Percentiles rank a stretch among this genome's conserved stretches.
These are phyloP conservation scores for Dreissena polymorpha DNA, from an alignment of 1,140 invertebrate genomes.

Conservation along the genomic window DNA sequence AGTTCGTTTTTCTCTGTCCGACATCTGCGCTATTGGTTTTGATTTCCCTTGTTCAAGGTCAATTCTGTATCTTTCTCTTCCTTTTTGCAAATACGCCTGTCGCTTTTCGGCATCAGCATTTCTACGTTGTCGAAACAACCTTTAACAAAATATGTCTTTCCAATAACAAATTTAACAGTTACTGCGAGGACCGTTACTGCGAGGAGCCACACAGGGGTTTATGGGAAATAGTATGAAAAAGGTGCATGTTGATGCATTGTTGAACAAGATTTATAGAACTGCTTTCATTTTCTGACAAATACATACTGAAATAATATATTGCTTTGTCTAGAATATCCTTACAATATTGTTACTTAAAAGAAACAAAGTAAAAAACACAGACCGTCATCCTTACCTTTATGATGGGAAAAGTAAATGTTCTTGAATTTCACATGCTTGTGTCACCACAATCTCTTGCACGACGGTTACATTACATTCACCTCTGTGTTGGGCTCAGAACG, in stretches of 20 bases:
- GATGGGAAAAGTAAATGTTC: background rate
- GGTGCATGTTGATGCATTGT: background rate
- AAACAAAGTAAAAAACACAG: background rate
- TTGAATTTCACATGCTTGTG: background rate
- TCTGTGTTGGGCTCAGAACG: too few species aligned
- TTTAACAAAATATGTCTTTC: constrained; percentile 16
- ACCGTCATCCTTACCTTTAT: background rate
- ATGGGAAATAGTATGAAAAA: background rate
- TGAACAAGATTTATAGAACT: background rate
- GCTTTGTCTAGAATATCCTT: background rate
- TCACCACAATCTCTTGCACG: background rate
- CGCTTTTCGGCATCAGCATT: constrained; percentile 23
- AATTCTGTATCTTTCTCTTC: constrained; percentile 18
- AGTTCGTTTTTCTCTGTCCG: background rate
- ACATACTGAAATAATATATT: background rate
- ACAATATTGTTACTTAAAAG: constrained; percentile 2
- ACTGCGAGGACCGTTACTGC: constrained; percentile 23
- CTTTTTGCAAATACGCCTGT: constrained; percentile 29
- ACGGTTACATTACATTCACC: too few species aligned
- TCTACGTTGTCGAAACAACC: constrained; percentile 15
- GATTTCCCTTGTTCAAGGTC: constrained; percentile 13
- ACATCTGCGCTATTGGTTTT: constrained; percentile 22
- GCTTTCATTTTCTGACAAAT: background rate
- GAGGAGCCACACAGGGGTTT: background rate
- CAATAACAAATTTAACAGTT: constrained; percentile 20